These are phyloP conservation scores for Tribolium freemani DNA, from an alignment of 2,888 invertebrate species.

Conservation along the genomic window DNA sequence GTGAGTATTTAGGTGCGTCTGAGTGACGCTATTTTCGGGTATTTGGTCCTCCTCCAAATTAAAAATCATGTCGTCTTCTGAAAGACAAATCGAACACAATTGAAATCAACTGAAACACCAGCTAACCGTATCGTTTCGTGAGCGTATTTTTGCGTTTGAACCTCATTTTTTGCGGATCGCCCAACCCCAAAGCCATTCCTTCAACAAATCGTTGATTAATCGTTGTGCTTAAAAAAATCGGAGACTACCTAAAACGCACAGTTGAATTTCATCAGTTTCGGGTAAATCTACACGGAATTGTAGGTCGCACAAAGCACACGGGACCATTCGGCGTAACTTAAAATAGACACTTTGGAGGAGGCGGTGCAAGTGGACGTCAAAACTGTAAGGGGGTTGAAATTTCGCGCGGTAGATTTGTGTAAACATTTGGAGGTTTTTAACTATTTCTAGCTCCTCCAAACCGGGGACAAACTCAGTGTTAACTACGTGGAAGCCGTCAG, in stretches of 20 bases:
- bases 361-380: conserved; percentile 71
- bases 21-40: conserved; percentile 60
- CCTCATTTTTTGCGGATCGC: conserved; percentile 72
- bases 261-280: conserved; percentile 82
- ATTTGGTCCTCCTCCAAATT: conserved; percentile 84
- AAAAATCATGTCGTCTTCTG: conserved; percentile 87
- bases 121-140: conserved; percentile 61
- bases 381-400: conserved; percentile 69
- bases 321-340: conserved; percentile 89
- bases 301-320: conserved; percentile 87
- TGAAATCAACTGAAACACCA: conserved; percentile 20
- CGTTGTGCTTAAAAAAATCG: too few relatives aligned
- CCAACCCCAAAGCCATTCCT: conserved; percentile 86
- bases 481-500: conserved; percentile 83
- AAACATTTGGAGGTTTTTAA: conserved; percentile 85
- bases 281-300: conserved; percentile 88
- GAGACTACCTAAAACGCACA: conserved; percentile 70
- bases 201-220: conserved; percentile 19
- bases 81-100: conserved; percentile 30
- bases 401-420: conserved; percentile 85
- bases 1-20: conserved; percentile 44
- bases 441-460: conserved; percentile 76
- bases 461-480: conserved; percentile 85
- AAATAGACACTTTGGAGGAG: conserved; percentile 85
- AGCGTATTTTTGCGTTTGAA: conserved; percentile 65